Evolutionary conservation across 2,113 vertebrate species (phyloP).

Genomic region (Alces alces): DNA sequence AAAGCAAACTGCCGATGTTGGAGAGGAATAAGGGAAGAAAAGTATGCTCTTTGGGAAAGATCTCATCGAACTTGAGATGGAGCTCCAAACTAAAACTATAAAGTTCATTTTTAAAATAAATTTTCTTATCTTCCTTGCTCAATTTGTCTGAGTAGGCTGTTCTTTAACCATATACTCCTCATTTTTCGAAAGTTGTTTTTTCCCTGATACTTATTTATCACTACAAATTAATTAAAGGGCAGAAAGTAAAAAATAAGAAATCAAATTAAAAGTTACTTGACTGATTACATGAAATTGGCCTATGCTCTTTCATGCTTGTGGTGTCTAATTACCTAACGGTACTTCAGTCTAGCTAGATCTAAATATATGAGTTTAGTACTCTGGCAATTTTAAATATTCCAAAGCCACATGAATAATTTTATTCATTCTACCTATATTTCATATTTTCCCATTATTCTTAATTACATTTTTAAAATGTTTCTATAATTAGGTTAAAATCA

Average conservation of each 20-base stretch:
- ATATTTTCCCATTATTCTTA: not conserved
- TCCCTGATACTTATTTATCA: constrained; percentile 4
- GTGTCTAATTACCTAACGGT: constrained; percentile 8
- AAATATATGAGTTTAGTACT: not conserved
- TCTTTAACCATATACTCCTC: not conserved
- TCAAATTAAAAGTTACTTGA: constrained; percentile 41
- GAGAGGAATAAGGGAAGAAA: not conserved
- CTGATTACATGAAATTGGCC: not conserved
- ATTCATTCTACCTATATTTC: not conserved
- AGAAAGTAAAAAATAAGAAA: constrained; percentile 30
- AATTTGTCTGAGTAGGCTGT: not conserved
- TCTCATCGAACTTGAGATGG: not conserved
- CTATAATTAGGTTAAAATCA: not conserved
- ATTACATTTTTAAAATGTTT: constrained; percentile 22
- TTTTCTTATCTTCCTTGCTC: not conserved
- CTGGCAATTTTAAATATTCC: constrained; percentile 9
- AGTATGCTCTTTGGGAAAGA: not conserved
- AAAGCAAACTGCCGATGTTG: not conserved
- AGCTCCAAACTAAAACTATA: not conserved
- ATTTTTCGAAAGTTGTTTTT: not conserved
- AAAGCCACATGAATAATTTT: not conserved
- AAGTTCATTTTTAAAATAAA: not conserved
- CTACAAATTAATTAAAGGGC: constrained; percentile 17
- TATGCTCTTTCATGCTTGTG: not conserved
- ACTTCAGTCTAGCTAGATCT: not conserved